A percentile compares a stretch with the other conserved stretches of the same genome.
phyloP scores from a whole-genome alignment of 2,797 vertebrate species.

The Echeneis naucrates region DNA sequence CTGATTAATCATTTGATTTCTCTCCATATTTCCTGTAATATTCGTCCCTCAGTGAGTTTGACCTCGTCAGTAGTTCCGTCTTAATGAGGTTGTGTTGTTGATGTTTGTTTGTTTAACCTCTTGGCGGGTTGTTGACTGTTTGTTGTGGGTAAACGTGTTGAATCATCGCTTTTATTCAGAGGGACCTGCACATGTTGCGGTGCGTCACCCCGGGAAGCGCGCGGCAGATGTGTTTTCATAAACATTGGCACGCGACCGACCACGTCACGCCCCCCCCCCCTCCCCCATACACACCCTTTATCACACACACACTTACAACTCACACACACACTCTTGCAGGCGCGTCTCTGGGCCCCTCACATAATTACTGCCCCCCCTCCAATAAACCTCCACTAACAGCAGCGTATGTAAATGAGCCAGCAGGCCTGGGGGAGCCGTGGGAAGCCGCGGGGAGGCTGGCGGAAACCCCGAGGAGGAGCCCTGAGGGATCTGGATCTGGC shows the following conservation, averaged over 20 bases:
- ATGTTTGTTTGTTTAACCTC: constrained; percentile 28
- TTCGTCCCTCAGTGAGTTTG: too few relatives aligned
- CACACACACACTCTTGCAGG: constrained; percentile 47
- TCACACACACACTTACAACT: constrained; percentile 14
- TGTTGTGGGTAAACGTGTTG: constrained; percentile 53
- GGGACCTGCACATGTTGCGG: constrained; percentile 56
- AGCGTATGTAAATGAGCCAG: constrained; percentile 72
- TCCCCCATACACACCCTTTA: constrained; percentile 38
- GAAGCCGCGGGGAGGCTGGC: constrained; percentile 63
- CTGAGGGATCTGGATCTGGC: constrained; percentile 62
- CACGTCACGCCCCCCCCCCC: constrained; percentile 31
- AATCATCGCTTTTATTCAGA: constrained; percentile 66
- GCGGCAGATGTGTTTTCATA: constrained; percentile 81
- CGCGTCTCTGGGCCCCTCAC: constrained; percentile 68
- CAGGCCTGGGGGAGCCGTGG: constrained; percentile 59
- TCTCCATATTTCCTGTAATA: too few relatives aligned
- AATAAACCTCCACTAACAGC: constrained; percentile 70
- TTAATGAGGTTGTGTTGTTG: neutral
- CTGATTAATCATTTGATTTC: too few relatives aligned
- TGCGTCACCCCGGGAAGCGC: constrained; percentile 66
- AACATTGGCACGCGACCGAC: constrained; percentile 83
- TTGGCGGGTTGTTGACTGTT: neutral
- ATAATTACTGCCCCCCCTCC: constrained; percentile 82
- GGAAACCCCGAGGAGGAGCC: constrained; percentile 57
- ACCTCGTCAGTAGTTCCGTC: neutral